Conservation (phyloP, 2,888 invertebrate species). For the Drosophila hawaiiensis region DNA sequence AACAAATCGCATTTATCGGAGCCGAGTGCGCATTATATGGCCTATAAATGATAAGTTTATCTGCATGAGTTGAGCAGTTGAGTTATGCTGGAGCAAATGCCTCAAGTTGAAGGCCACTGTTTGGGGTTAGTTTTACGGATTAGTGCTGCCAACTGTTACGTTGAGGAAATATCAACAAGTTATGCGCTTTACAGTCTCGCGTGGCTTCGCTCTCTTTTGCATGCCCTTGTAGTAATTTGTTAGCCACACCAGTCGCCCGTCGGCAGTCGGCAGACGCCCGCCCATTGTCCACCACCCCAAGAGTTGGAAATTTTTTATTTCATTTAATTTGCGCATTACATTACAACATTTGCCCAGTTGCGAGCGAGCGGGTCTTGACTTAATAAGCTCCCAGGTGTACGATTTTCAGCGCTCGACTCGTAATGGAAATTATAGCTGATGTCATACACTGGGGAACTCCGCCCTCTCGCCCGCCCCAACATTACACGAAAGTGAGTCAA, state of each 20-base stretch:
- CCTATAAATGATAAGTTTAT: background rate
- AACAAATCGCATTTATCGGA: slow-evolving; percentile 26
- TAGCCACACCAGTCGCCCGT: slow-evolving; percentile 1
- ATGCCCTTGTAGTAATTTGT: slow-evolving; percentile 41
- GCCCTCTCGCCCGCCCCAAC: slow-evolving; percentile 3
- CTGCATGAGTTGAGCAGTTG: slow-evolving; percentile 5
- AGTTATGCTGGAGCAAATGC: background rate
- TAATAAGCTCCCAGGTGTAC: slow-evolving; percentile 82
- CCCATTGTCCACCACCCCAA: background rate
- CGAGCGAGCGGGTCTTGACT: slow-evolving; percentile 49
- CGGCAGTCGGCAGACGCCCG: background rate
- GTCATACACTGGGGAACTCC: slow-evolving; percentile 74
- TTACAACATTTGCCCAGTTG: slow-evolving; percentile 56
- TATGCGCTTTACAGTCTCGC: slow-evolving; percentile 23
- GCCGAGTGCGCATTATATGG: slow-evolving; percentile 22
- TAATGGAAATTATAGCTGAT: slow-evolving; percentile 81
- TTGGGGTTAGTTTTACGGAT: background rate
- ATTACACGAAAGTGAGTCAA: slow-evolving; percentile 68
- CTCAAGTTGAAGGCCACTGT: slow-evolving; percentile 11
- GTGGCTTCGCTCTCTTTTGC: slow-evolving; percentile 22
- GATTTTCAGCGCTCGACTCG: slow-evolving; percentile 78
- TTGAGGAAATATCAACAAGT: slow-evolving; percentile 48
- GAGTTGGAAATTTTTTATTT: slow-evolving; percentile 65
- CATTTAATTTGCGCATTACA: slow-evolving; percentile 78
- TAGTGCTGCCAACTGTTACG: background rate